Evolutionary conservation across 2,888 invertebrate genomes (phyloP).

Genomic region (Sphinx pinastri): DNA sequence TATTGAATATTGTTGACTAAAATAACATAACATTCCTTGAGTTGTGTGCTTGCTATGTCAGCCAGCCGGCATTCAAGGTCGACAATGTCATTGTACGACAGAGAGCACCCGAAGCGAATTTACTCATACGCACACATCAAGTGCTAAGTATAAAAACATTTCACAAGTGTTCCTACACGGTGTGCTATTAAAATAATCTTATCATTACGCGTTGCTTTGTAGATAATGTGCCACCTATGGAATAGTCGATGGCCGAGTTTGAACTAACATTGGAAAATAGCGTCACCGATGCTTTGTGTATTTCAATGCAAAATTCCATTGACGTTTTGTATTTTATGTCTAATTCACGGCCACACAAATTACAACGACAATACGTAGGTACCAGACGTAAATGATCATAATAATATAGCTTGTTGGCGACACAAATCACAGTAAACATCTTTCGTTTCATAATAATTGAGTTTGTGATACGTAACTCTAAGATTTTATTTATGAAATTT

Average conservation of each 20-base stretch:
- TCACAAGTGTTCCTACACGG: slow-evolving; percentile 54
- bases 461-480: slow-evolving; percentile 1
- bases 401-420: slow-evolving; percentile 37
- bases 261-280: background rate
- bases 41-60: slow-evolving; percentile 65
- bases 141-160: slow-evolving; percentile 30
- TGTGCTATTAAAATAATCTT: slow-evolving; percentile 79
- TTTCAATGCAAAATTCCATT: background rate
- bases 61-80: slow-evolving; percentile 78
- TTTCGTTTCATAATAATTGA: background rate
- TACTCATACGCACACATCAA: slow-evolving; percentile 53
- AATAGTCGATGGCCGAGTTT: slow-evolving; percentile 5
- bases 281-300: background rate
- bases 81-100: slow-evolving; percentile 80
- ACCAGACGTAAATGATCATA: slow-evolving; percentile 43
- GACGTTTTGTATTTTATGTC: background rate
- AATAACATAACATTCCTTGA: slow-evolving; percentile 55
- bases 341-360: slow-evolving; percentile 40
- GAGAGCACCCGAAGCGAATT: slow-evolving; percentile 66
- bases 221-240: slow-evolving; percentile 62
- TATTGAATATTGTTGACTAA: slow-evolving; percentile 56
- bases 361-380: slow-evolving; percentile 31
- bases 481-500: background rate
- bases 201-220: slow-evolving; percentile 83
- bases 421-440: slow-evolving; percentile 11